Evolutionary conservation across 2,113 vertebrate genomes (phyloP).

Genomic region (Dipodomys merriami): DNA sequence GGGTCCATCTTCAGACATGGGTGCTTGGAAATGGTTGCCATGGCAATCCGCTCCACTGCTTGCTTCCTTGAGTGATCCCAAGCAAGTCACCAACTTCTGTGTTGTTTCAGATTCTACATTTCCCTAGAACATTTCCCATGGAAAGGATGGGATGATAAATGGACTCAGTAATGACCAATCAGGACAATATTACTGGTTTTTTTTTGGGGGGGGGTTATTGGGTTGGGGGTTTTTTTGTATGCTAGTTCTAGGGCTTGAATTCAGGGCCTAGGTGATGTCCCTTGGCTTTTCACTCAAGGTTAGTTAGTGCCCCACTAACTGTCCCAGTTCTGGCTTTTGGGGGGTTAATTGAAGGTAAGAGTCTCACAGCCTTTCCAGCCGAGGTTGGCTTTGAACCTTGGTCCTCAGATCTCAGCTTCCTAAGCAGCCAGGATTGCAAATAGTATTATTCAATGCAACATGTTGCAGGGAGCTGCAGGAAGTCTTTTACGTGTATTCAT

Average conservation of each 20-base stretch:
- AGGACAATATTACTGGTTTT: background rate
- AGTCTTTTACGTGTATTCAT: background rate
- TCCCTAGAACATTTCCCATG: too few species aligned
- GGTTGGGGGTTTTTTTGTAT: too few species aligned
- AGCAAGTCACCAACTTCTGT: background rate
- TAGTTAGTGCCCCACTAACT: too few species aligned
- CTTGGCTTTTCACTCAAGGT: too few species aligned
- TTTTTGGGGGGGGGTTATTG: too few species aligned
- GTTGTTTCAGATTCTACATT: background rate
- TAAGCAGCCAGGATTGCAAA: background rate
- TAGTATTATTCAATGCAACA: background rate
- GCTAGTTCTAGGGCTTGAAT: too few species aligned
- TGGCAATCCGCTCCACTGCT: background rate
- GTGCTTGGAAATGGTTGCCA: slow-evolving; percentile 51
- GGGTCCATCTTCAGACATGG: background rate
- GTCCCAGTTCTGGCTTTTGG: too few species aligned
- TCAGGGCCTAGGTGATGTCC: too few species aligned
- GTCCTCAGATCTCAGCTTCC: too few species aligned
- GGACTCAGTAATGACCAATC: background rate
- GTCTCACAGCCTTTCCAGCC: too few species aligned
- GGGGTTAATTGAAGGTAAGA: too few species aligned
- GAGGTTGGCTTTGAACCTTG: too few species aligned
- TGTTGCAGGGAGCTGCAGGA: rapidly evolving
- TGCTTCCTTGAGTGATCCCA: slow-evolving; percentile 32
- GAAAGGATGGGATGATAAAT: background rate